phyloP scores from a whole-genome alignment of 2,113 vertebrate species.

The Lamprologus ornatipinnis region DNA sequence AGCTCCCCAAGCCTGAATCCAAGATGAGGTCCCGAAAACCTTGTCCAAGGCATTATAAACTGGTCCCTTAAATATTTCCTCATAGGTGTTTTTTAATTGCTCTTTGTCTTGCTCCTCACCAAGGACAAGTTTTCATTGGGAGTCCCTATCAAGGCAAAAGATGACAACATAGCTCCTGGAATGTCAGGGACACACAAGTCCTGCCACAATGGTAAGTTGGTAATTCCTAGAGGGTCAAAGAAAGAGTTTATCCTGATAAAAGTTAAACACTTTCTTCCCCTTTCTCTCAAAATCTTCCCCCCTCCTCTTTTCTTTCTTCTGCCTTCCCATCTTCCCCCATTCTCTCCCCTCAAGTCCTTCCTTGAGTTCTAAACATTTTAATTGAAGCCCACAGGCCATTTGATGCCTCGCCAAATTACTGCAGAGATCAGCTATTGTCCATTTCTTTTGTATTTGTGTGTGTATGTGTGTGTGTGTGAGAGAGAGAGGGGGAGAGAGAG shows the following conservation, averaged over 20 bases:
- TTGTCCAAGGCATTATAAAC: background rate
- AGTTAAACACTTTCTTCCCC: background rate
- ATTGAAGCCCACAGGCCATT: constrained; percentile 64
- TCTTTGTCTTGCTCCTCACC: background rate
- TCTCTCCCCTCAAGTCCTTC: background rate
- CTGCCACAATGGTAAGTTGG: background rate
- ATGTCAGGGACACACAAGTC: background rate
- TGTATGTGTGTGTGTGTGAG: background rate
- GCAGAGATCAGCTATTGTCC: constrained; percentile 58
- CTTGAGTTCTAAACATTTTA: constrained; percentile 50
- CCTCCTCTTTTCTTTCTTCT: background rate
- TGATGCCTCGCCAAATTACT: constrained; percentile 56
- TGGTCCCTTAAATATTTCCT: background rate
- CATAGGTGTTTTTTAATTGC: background rate
- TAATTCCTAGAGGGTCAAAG: background rate
- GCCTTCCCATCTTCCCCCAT: background rate
- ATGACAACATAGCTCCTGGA: background rate
- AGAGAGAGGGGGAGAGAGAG: accelerated
- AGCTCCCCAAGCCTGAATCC: background rate
- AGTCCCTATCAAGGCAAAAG: background rate
- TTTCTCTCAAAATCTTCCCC: background rate
- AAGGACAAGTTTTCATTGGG: background rate
- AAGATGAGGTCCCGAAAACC: background rate
- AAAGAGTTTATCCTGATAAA: background rate
- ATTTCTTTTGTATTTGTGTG: constrained; percentile 51